Conservation (phyloP, 2,888 invertebrate species). For the Diadegma fenestrale region DNA sequence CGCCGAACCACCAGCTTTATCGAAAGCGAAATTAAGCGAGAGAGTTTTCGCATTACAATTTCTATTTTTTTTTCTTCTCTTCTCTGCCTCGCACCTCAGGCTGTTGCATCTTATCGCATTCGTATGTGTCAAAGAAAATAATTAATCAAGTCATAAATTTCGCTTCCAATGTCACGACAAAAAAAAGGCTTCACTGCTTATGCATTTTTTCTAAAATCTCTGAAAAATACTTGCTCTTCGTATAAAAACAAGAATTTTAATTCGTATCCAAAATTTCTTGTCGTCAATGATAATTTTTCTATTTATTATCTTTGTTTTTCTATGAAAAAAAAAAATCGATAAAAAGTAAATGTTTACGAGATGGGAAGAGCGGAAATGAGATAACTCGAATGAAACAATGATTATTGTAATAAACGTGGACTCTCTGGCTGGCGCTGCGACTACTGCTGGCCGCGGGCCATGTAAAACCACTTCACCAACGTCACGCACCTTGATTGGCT, state of each 20-base stretch:
- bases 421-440: constrained; percentile 70
- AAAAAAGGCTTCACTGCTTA: not conserved
- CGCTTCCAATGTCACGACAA: not conserved
- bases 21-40: constrained; percentile 67
- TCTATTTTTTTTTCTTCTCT: constrained; percentile 5
- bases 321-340: not conserved
- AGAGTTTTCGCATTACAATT: constrained; percentile 50
- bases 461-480: constrained; percentile 67
- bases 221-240: too few relatives aligned
- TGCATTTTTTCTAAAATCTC: too few relatives aligned
- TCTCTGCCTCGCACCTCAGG: constrained; percentile 1
- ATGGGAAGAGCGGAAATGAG: constrained; percentile 15
- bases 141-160: not conserved
- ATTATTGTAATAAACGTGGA: constrained; percentile 49
- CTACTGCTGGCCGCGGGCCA: constrained; percentile 67
- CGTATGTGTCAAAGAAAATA: not conserved
- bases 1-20: constrained; percentile 70
- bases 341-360: constrained; percentile 21
- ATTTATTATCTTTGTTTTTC: not conserved
- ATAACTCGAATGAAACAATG: constrained; percentile 32
- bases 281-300: not conserved
- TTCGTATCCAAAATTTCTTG: not conserved
- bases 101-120: not conserved
- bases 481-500: constrained; percentile 76
- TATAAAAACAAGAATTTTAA: too few relatives aligned